Evolutionary conservation across 2,113 vertebrate genomes (phyloP), one percentile per base, ranked within the genome.

Genomic region (Loxodonta africana): DNA sequence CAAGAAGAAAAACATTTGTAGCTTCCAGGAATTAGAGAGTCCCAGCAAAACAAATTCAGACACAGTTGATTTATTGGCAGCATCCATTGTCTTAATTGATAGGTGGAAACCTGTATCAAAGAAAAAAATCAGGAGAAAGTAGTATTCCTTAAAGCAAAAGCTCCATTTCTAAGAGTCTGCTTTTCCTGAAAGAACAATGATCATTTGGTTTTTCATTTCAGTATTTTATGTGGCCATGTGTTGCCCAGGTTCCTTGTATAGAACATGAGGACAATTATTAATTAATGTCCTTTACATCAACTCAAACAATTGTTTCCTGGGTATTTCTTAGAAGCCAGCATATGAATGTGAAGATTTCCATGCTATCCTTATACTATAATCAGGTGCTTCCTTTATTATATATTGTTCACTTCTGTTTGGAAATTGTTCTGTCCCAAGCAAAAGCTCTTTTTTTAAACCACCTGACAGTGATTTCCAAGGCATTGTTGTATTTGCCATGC

Each of bases 1-100:
- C 21, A 85, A 1, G 4, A 97, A 96, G 65, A 97, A 95, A 95
- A 97, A 57, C 18, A 97, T 88, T 87, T 90, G 97, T 9, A 97
- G 82, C 67, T 96, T 67, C 96, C 93, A 90, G n/a, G 80, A 97
- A 25, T 91, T 82, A 92, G 81, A 97, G 37, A 98, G 96, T 44
- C 97, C 97, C 74, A 97, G 77, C 62, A 98, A 96, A 82, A 98
- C 46, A 96, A 98, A 98, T 80, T 98, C 95, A 78, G 95, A 83
- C 62, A 97, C 84, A 46, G 62, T 23, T 25, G 97, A 98, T 17
- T 83, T 60, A 51, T 98, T 98, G 37, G 9, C 62, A 25, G 60
- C 0, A n/a, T 96, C 84, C 97, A 98, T 96, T 53, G 9, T 94
- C 80, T 90, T 77, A 26, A 60, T 15, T 83, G 25, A 80, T 15